Base-by-base conservation (phyloP, 2,113 vertebrate genomes). In the Solenodon paradoxus region DNA sequence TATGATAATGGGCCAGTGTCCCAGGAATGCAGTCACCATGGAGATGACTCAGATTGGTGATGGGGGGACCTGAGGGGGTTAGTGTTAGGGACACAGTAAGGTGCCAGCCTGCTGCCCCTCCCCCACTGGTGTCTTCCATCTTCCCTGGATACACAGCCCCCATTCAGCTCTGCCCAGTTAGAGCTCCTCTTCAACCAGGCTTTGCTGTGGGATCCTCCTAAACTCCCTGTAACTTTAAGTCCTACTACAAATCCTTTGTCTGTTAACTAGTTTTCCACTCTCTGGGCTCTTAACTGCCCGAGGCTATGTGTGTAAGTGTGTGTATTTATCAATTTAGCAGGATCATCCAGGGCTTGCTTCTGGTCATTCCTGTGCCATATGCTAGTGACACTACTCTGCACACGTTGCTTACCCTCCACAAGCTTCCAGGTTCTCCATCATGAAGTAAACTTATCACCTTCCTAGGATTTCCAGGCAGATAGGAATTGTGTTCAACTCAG, bases 401-500 rank as follows among this genome's bases (percentile, higher is more conserved):
- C 72, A 35, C 30, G 40, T 45, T 63, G 61, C 49, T 88, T 35
- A 47, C 11, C 24, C 64, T 95, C 13, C 53, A 59, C n/a, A 32
- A 79, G 47, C 66, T 90, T 51, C 49, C 49, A 32, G 53, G 45
- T 77, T 93, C 47, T 81, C 40, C 38, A 28, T n/a, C 42, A 71
- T 84, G 13, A 78, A 71, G 57, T 74, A 68, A 68, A 77, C 59
- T 28, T 24, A 7, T 10, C 35, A 2, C 15, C 57, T 82, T 57
- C 79, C 30, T 28, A 51, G 57, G 55, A 38, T 7, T 63, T 45
- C 81, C 82, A 57, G 63, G 61, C 45, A 35, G 63, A 40, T 35
- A 38, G 22, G 35, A n/a, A 32, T 40, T 57, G 71, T 28, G 68
- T 94, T 80, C 53, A 94, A 84, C 81, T 95, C 90, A 85, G 55